Evolutionary conservation across 2,113 vertebrate species (phyloP).

Genomic region (Nothoprocta pentlandii): DNA sequence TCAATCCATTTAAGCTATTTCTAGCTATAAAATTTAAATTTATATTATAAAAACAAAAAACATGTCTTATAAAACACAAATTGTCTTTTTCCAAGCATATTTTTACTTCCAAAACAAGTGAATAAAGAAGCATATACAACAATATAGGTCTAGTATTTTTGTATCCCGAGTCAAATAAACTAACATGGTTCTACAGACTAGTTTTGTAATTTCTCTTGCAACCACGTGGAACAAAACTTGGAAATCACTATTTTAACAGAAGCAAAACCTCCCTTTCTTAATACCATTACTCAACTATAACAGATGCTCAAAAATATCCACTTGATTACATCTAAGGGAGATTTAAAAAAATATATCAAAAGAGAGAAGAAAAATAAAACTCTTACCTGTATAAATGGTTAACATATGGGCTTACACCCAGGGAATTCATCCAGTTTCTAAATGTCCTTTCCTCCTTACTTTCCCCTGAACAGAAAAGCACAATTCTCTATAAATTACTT

Average conservation of each 20-base stretch:
- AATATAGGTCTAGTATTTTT: background rate
- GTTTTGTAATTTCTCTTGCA: background rate
- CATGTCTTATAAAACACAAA: background rate
- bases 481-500: conserved; percentile 35
- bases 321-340: background rate
- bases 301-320: background rate
- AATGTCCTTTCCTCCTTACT: conserved; percentile 94
- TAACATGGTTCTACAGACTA: background rate
- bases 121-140: background rate
- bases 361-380: background rate
- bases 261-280: background rate
- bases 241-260: background rate
- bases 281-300: background rate
- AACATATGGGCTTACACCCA: conserved; percentile 91
- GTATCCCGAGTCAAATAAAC: background rate
- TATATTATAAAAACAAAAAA: background rate
- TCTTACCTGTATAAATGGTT: conserved; percentile 94
- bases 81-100: fast-evolving
- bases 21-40: background rate
- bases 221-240: background rate
- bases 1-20: background rate
- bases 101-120: background rate
- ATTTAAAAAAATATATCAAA: background rate
- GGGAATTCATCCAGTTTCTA: conserved; percentile 99
- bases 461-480: conserved; percentile 82